Percentiles rank a stretch among this genome's conserved stretches.
Conservation (phyloP, 2,113 vertebrate genomes). For the Neodontobutis hainanensis region DNA sequence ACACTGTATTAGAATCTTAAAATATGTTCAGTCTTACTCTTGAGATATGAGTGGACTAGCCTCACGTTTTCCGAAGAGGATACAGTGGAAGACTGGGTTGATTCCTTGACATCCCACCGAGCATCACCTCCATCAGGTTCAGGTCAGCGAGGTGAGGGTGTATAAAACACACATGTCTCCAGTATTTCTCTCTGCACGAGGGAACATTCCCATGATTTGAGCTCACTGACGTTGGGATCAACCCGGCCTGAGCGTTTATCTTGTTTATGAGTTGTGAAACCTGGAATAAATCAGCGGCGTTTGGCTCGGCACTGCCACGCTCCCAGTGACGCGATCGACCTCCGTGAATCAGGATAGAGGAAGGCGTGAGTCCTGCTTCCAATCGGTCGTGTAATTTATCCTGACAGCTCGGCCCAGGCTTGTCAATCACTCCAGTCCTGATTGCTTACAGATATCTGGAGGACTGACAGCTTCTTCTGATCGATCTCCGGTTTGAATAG, state of each 20-base stretch:
- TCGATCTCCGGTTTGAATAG: conserved; percentile 8
- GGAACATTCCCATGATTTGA: conserved; percentile 45
- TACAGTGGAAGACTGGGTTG: no score
- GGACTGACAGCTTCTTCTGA: conserved; percentile 32
- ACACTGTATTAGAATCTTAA: no score
- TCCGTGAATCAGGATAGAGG: conserved; percentile 50
- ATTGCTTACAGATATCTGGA: conserved; percentile 61
- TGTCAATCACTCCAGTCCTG: conserved; percentile 47
- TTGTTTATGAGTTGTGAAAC: conserved; percentile 60
- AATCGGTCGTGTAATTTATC: conserved; percentile 32
- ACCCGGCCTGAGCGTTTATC: conserved; percentile 40
- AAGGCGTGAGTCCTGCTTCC: conserved; percentile 22
- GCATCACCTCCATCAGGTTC: not conserved
- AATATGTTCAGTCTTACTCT: no score
- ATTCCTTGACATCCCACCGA: not conserved
- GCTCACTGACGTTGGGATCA: conserved; percentile 35
- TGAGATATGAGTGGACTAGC: no score
- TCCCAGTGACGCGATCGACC: conserved; percentile 40
- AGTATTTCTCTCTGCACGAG: conserved; percentile 31
- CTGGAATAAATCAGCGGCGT: conserved; percentile 57
- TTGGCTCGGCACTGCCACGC: conserved; percentile 47
- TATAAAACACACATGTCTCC: conserved; percentile 21
- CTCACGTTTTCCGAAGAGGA: no score
- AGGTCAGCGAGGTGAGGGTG: conserved; percentile 29
- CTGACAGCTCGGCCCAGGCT: conserved; percentile 42